These are phyloP conservation scores for Hetaerina americana DNA, from an alignment of 1,140 invertebrate species.

Conservation along the genomic window DNA sequence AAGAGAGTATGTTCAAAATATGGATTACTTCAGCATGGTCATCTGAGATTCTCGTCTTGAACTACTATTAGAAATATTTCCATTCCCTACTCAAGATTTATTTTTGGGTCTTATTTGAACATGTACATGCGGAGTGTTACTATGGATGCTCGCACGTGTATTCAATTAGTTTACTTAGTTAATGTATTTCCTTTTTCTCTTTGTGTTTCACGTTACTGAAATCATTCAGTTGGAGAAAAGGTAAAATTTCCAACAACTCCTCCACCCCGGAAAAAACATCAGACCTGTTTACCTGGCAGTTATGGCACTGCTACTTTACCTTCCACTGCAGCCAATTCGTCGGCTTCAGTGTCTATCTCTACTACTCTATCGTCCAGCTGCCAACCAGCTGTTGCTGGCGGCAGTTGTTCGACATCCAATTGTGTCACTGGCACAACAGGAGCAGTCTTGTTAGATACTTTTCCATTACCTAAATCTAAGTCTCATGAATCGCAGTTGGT, in stretches of 20 bases:
- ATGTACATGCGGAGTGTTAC: too few relatives aligned
- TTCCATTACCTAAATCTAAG: conserved; percentile 73
- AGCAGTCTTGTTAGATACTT: conserved; percentile 36
- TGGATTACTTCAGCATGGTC: too few relatives aligned
- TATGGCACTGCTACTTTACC: conserved; percentile 5
- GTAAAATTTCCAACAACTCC: conserved; percentile 65
- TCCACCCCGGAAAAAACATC: conserved; percentile 57
- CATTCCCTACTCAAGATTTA: too few relatives aligned
- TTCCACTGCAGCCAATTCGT: neutral
- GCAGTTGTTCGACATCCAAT: neutral
- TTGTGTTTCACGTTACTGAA: too few relatives aligned
- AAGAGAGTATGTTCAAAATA: too few relatives aligned
- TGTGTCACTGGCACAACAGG: neutral
- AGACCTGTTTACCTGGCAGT: conserved; percentile 35
- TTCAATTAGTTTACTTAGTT: too few relatives aligned
- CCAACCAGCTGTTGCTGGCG: neutral
- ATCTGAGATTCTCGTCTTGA: too few relatives aligned
- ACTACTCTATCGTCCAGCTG: neutral
- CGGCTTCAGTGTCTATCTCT: neutral
- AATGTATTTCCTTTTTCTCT: too few relatives aligned
- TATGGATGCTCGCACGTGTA: too few relatives aligned
- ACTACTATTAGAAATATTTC: too few relatives aligned
- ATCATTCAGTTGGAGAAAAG: conserved; percentile 16
- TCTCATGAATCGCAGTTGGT: conserved; percentile 83
- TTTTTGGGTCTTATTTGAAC: too few relatives aligned